Evolutionary conservation across 2,797 vertebrate genomes (phyloP), one percentile per base, ranked within the genome.

Genomic region (Heteromormyrus szaboi): DNA sequence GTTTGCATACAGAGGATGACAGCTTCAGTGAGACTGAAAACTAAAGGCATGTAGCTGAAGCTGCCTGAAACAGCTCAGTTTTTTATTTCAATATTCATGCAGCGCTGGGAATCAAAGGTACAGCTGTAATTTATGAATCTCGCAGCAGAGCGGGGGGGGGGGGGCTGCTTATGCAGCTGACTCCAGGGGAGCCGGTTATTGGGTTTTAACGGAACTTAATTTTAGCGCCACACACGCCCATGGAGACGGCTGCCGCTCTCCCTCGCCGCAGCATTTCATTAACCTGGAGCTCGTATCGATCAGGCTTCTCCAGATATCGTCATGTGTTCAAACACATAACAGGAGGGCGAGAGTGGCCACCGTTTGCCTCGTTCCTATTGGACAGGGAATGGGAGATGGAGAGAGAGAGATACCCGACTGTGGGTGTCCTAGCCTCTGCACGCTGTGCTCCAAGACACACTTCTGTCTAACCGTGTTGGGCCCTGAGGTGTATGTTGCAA

Each of bases 61-160:
- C 41, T 59, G 53, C 72, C 51, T 85, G 6, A 51, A 65, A 88
- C 54, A 62, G 62, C n/a, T 33, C 53, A 65, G 25, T 19, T 79
- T 37, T 41, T 17, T 7, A 2, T 41, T 37, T 9, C n/a, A 88
- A 84, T 88, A 88, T 88, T 88, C 54, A 88, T 84, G 53, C 37
- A 37, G 76, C 12, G n/a, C 81, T 44, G 79, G 72, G 88, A 88
- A 85, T 85, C 53, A 85, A 88, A 88, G 53, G 25, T n/a, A 44
- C 88, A 85, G 44, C 79, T 65, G 51, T 62, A 29, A 88, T 50
- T 85, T 68, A n/a, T 50, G 83, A 62, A 65, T 68, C 29, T 85
- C 14, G 19, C 19, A 51, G 50, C 12, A 12, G 50, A 11, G 25
- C n/a, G 19, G 29, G 29, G 25, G 7, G 44, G 41, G 8, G 44